Base-by-base conservation (phyloP, 2,113 vertebrate genomes). In the Girardinichthys multiradiatus region DNA sequence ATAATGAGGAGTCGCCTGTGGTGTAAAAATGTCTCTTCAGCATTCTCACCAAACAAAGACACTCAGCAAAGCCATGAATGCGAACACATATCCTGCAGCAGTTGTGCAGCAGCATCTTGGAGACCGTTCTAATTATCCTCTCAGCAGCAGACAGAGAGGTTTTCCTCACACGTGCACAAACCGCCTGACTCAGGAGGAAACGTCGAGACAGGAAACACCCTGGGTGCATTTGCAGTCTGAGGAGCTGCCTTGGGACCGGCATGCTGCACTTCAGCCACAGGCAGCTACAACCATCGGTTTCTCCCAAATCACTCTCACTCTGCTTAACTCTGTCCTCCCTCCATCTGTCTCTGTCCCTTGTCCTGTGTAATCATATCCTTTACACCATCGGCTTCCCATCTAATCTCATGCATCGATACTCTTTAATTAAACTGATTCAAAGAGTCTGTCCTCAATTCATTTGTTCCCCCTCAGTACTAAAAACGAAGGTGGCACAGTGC, bases 351-450 rank as follows among this genome's bases (percentile, higher is more conserved):
- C 77, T 80, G 76, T 88, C 64, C 42, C 77, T 77, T 66, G 72
- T 74, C 30, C 82, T 85, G 72, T 90, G 82, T 90, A 91, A 91
- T 94, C 86, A 93, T 90, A 89, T 89, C 81, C 85, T 91, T 84
- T 88, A 90, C 90, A 91, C 90, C 93, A 90, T 86, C 86, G 90
- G 88, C 87, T 84, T 85, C 79, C 84, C 77, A 88, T 90, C 87
- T 93, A 92, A 94, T 95, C 93, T 93, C 92, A 94, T 88, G 92
- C 93, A 94, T 93, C 92, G 69, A 86, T 91, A 92, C 90, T 90
- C 88, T 93, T 94, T 93, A 93, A 94, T 95, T 94, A 94, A 93
- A 92, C 89, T 93, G 87, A 94, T 94, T 91, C 93, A 88, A 86
- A 76, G 74, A 87, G 82, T 84, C 81, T 87, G 78, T 91, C 81